Evolutionary conservation across 2,113 vertebrate genomes (phyloP).

Genomic region (Chlorodrepanis virens): DNA sequence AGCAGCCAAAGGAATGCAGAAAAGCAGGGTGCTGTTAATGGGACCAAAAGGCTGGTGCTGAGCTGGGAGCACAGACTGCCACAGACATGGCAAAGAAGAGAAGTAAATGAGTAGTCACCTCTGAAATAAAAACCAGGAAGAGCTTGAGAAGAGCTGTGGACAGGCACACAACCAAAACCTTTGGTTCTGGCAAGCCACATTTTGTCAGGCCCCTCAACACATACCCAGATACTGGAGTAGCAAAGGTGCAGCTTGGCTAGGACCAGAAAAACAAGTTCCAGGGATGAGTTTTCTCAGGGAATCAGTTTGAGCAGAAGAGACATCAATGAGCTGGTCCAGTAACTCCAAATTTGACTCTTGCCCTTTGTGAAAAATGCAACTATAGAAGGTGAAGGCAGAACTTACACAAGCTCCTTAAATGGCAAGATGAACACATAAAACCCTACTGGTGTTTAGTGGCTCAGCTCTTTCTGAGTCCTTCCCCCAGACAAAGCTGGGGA

Average conservation of each 20-base stretch:
- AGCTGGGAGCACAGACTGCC: neutral
- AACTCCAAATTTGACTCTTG: neutral
- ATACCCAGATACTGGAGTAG: neutral
- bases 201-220: neutral
- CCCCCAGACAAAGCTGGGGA: neutral
- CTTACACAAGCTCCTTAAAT: neutral
- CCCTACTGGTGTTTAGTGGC: neutral
- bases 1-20: neutral
- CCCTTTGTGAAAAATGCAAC: neutral
- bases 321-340: neutral
- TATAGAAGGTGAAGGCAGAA: neutral
- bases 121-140: neutral
- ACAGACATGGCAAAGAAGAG: neutral
- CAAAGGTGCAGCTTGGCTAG: neutral
- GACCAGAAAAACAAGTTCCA: neutral
- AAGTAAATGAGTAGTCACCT: neutral
- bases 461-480: neutral
- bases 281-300: neutral
- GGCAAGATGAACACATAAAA: neutral
- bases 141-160: neutral
- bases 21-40: neutral
- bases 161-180: neutral
- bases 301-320: neutral
- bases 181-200: neutral
- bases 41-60: neutral